Evolutionary conservation across 2,113 vertebrate genomes (phyloP).

Genomic region (Thermophis baileyi): DNA sequence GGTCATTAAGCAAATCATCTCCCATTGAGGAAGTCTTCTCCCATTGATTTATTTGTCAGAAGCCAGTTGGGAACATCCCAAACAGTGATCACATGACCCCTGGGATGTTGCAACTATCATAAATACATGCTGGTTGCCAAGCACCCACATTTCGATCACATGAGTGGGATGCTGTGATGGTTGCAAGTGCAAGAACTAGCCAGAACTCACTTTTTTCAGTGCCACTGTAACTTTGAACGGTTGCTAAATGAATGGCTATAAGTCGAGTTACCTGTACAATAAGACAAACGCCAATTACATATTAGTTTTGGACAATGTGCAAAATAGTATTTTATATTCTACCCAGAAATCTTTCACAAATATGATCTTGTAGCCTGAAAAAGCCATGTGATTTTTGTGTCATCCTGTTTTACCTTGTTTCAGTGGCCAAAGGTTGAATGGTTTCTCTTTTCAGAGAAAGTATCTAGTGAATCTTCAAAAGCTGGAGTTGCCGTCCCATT

Average conservation of each 20-base stretch:
- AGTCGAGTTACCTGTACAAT: background rate
- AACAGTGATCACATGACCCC: background rate
- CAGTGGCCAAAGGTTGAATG: background rate
- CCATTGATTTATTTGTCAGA: too few relatives aligned
- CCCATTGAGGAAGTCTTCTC: too few relatives aligned
- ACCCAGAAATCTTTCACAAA: background rate
- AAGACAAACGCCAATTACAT: background rate
- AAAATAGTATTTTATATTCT: background rate
- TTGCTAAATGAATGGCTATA: background rate
- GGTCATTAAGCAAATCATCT: background rate
- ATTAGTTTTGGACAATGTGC: background rate
- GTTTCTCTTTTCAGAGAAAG: background rate
- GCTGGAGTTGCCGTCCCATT: background rate
- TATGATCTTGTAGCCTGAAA: background rate
- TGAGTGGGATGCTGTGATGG: background rate
- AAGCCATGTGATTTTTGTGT: background rate
- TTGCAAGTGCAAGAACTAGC: background rate
- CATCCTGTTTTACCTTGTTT: background rate
- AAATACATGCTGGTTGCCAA: background rate
- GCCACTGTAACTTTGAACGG: background rate
- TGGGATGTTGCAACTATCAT: background rate
- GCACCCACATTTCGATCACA: background rate
- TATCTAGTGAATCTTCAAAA: background rate
- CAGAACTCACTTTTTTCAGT: background rate
- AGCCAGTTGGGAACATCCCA: background rate